A percentile compares a stretch with the other conserved stretches of the same genome.
Conservation (phyloP, 2,888 invertebrate genomes). For the Sepioteuthis lessoniana region DNA sequence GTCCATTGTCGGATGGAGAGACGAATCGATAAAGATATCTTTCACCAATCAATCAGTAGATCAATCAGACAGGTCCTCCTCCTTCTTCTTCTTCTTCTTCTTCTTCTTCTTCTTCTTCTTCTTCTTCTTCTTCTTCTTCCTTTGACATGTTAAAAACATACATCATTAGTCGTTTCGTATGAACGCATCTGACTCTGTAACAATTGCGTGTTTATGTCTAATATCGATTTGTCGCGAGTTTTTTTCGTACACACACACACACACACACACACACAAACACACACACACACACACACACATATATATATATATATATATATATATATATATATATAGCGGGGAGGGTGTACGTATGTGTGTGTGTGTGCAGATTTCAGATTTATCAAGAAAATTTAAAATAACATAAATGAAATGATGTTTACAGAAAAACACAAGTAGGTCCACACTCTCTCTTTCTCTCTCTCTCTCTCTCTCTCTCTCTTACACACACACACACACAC, state of each 20-base stretch:
- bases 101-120: no score
- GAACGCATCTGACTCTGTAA: neutral
- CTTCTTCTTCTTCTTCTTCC: neutral
- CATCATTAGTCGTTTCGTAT: neutral
- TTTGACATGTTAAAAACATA: neutral
- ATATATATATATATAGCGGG: no score
- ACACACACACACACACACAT: neutral
- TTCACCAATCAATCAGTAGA: neutral
- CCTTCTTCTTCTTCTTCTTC: no score
- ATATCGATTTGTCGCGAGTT: neutral
- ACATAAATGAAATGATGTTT: no score
- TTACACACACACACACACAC: no score
- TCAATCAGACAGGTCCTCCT: neutral
- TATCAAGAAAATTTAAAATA: no score
- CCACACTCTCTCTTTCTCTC: no score
- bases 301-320: constrained; percentile 13
- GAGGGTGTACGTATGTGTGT: neutral
- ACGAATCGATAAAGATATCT: neutral
- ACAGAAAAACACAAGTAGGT: no score
- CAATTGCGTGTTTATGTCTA: neutral
- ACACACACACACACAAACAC: neutral
- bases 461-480: no score
- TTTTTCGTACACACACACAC: no score
- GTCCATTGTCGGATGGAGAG: neutral
- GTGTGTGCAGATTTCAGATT: neutral